Percentiles rank a stretch among this genome's conserved stretches.
Evolutionary conservation across 2,888 invertebrate genomes (phyloP).

Genomic region (Apantesis nais): DNA sequence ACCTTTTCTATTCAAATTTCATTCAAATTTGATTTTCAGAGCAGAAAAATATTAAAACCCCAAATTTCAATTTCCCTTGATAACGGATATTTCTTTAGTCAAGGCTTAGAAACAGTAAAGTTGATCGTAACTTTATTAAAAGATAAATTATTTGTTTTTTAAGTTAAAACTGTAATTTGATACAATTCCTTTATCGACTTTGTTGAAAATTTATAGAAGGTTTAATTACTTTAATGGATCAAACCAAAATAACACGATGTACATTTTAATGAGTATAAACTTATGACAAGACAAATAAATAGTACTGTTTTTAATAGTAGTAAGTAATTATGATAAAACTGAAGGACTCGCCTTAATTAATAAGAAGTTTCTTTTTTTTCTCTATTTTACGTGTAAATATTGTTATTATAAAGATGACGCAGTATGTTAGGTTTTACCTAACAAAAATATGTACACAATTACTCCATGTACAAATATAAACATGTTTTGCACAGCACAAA

Average conservation of each 20-base stretch:
- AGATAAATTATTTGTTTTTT: neutral
- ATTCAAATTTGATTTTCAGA: neutral
- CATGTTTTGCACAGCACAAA: no score
- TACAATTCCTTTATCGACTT: neutral
- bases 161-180: neutral
- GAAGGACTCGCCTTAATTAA: neutral
- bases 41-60: neutral
- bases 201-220: neutral
- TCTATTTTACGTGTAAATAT: no score
- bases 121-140: neutral
- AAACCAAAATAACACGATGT: neutral
- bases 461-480: neutral
- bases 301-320: neutral
- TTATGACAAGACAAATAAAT: neutral
- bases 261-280: neutral
- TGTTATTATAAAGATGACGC: neutral
- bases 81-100: neutral
- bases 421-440: neutral
- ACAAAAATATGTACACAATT: neutral
- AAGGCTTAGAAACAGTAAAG: neutral
- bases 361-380: neutral
- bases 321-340: neutral
- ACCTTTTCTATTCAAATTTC: neutral
- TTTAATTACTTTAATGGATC: neutral
- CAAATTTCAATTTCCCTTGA: neutral